A percentile compares a stretch with the other conserved stretches of the same genome.
Conservation (phyloP, 2,888 invertebrate genomes). For the Cactoblastis cactorum region DNA sequence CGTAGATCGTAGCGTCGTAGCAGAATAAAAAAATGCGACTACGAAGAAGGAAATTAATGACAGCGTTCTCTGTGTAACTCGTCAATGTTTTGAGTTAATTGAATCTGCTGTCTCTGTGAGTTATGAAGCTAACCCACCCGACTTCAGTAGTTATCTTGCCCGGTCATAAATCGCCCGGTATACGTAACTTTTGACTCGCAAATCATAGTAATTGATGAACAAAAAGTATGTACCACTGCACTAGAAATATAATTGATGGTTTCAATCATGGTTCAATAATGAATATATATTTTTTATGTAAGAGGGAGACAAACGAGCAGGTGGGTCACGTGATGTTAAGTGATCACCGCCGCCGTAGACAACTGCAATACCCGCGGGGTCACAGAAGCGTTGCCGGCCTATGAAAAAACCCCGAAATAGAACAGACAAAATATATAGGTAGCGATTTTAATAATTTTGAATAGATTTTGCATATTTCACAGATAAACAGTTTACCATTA, state of each 20-base stretch:
- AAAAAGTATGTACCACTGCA: neutral
- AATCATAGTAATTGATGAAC: constrained; percentile 25
- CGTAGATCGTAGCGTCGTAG: constrained; percentile 47
- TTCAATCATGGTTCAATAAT: neutral
- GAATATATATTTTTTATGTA: no score
- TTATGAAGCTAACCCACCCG: constrained; percentile 25
- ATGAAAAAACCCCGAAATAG: no score
- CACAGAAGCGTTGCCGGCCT: no score
- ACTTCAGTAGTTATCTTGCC: constrained; percentile 18
- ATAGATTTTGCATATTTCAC: no score
- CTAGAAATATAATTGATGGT: neutral
- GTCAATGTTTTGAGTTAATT: constrained; percentile 37
- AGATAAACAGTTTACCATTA: no score
- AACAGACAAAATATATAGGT: no score
- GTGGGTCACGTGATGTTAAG: no score
- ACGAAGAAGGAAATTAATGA: constrained; percentile 36
- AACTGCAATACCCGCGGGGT: no score
- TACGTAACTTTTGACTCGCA: constrained; percentile 27
- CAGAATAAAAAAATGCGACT: constrained; percentile 31
- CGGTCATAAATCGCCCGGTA: constrained; percentile 21
- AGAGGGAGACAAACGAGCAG: no score
- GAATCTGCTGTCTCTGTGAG: constrained; percentile 29
- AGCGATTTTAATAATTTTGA: no score
- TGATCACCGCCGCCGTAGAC: no score
- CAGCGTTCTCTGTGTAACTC: constrained; percentile 25